These are phyloP conservation scores for Chlamydotis undulata DNA, from an alignment of 2,113 vertebrate species.

Conservation along the genomic window DNA sequence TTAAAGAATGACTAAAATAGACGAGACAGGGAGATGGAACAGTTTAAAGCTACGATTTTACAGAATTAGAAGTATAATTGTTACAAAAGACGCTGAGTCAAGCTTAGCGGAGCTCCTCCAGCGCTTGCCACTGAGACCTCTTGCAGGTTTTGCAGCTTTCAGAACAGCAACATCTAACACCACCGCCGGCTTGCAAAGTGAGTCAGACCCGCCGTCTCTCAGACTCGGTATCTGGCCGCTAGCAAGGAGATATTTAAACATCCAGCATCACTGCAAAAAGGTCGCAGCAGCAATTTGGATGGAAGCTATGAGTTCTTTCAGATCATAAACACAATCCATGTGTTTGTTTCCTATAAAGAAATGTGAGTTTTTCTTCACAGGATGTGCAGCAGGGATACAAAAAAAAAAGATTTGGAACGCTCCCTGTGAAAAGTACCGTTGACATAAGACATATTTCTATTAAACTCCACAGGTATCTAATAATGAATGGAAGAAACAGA, in stretches of 20 bases:
- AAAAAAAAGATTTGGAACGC: neutral
- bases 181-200: neutral
- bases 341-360: neutral
- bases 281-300: neutral
- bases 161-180: neutral
- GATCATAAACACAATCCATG: neutral
- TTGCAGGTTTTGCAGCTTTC: neutral
- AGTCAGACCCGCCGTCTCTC: neutral
- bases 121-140: neutral
- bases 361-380: rapidly evolving
- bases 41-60: neutral
- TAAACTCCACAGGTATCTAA: neutral
- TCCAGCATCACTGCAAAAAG: neutral
- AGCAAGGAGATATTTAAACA: neutral
- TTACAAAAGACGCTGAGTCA: neutral
- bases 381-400: neutral
- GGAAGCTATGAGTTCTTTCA: neutral
- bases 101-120: neutral
- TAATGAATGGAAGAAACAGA: neutral
- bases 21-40: neutral
- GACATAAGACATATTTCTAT: neutral
- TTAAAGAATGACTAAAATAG: neutral
- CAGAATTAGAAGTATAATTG: neutral
- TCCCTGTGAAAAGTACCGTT: neutral
- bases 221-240: neutral